These are phyloP conservation scores for Apomyelois bistriatella DNA, from an alignment of 2,888 invertebrate genomes.

Conservation along the genomic window DNA sequence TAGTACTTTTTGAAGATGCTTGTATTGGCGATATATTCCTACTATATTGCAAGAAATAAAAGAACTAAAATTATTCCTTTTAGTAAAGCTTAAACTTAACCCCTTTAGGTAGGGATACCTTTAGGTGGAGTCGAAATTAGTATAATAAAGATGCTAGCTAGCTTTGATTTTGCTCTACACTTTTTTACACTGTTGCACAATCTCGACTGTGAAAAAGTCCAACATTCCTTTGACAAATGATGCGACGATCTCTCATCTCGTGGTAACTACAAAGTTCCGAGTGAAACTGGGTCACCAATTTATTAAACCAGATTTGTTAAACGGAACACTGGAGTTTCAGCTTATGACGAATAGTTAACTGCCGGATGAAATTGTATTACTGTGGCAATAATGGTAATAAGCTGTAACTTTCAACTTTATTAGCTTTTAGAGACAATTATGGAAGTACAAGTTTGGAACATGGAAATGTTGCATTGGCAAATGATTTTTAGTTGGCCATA, in stretches of 20 bases:
- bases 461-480: no score
- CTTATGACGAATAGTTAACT: background rate
- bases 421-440: background rate
- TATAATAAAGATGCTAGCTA: no score
- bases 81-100: no score
- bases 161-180: no score
- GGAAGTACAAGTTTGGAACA: background rate
- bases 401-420: background rate
- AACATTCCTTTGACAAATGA: conserved; percentile 2
- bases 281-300: conserved; percentile 6
- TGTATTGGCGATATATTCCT: no score
- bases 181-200: background rate
- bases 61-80: no score
- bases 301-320: conserved; percentile 7
- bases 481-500: no score
- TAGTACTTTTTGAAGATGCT: no score
- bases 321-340: background rate
- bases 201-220: background rate
- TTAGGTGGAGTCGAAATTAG: no score
- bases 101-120: no score
- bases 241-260: conserved; percentile 4
- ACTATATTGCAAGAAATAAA: no score
- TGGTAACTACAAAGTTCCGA: conserved; percentile 1
- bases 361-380: conserved; percentile 4
- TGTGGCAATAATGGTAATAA: background rate